Conservation (phyloP, 1,140 invertebrate species). For the Nixonia krombeini region DNA sequence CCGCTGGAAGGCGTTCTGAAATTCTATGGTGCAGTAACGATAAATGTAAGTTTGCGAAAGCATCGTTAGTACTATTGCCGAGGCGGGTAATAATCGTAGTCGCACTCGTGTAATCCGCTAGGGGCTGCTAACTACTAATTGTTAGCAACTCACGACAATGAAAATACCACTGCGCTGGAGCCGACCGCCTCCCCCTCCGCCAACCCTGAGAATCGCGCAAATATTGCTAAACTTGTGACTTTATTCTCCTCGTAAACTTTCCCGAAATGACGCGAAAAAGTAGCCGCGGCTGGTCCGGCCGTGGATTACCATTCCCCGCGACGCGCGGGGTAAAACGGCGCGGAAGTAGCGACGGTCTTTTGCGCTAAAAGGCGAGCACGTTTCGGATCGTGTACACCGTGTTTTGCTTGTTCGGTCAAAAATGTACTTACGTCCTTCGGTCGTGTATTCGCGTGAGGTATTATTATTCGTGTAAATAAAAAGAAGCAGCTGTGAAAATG, state of each 20-base stretch:
- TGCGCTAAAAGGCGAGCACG: too few relatives aligned
- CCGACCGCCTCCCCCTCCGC: too few relatives aligned
- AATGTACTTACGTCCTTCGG: too few relatives aligned
- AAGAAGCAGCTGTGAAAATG: too few relatives aligned
- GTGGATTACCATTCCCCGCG: too few relatives aligned
- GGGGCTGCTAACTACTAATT: conserved; percentile 61
- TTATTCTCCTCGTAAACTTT: conserved; percentile 36
- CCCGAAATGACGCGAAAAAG: conserved; percentile 23
- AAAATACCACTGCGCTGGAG: conserved; percentile 39
- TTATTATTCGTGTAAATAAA: too few relatives aligned
- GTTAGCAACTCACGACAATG: conserved; percentile 58
- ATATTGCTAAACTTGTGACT: conserved; percentile 44
- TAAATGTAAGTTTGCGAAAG: conserved; percentile 63
- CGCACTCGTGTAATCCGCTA: conserved; percentile 46
- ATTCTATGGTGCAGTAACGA: conserved; percentile 59
- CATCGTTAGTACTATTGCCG: conserved; percentile 60
- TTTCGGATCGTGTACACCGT: too few relatives aligned
- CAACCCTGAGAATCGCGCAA: conserved; percentile 30
- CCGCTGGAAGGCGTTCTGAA: conserved; percentile 40
- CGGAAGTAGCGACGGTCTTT: too few relatives aligned
- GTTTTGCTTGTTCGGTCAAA: too few relatives aligned
- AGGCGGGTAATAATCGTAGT: conserved; percentile 56
- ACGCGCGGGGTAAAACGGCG: too few relatives aligned
- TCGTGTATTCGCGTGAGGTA: too few relatives aligned
- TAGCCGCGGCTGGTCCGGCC: too few relatives aligned